phyloP scores from a whole-genome alignment of 2,888 invertebrate species.

The Acheta domesticus region DNA sequence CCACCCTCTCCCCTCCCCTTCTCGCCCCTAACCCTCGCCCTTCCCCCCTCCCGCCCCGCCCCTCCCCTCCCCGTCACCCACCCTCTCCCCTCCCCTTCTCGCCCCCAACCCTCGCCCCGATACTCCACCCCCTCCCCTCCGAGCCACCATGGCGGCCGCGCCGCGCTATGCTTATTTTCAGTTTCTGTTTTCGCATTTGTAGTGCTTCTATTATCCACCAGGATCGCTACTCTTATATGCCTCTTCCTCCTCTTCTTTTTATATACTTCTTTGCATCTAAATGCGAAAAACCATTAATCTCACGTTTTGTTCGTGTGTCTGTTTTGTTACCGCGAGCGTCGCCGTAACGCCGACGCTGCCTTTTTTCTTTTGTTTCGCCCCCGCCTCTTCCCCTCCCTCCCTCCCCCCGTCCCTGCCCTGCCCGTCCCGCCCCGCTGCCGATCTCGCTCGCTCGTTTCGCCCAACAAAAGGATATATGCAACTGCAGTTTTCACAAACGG shows the following conservation, averaged over 20 bases:
- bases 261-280: conserved; percentile 18
- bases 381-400: not conserved
- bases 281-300: conserved; percentile 18
- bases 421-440: not conserved
- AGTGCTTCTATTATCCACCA: not conserved
- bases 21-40: too few species aligned
- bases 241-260: not conserved
- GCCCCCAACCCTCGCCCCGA: too few species aligned
- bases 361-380: not conserved
- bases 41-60: too few species aligned
- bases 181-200: not conserved
- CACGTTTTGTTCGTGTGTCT: not conserved
- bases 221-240: not conserved
- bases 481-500: not conserved
- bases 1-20: too few species aligned
- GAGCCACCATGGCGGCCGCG: not conserved
- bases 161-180: not conserved
- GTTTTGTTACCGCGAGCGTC: not conserved
- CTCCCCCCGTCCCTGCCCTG: not conserved
- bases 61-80: too few species aligned
- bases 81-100: too few species aligned
- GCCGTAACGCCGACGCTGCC: not conserved
- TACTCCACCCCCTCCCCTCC: too few species aligned
- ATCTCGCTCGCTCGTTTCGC: not conserved
- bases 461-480: not conserved